Evolutionary conservation across 2,888 invertebrate species (phyloP).

Genomic region (Synergus japonicus): DNA sequence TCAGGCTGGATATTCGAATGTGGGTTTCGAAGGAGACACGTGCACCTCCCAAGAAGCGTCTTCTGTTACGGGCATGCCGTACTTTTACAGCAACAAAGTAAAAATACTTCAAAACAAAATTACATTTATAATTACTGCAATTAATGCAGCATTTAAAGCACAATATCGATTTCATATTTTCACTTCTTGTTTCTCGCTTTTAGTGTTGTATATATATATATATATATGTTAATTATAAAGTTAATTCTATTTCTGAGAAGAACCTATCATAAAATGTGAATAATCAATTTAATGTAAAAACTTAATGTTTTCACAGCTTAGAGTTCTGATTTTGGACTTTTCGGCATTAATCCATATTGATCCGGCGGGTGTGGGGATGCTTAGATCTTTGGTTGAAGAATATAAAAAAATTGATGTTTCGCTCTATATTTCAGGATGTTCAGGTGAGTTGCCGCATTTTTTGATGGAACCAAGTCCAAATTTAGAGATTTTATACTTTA

Average conservation of each 20-base stretch:
- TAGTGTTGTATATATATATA: constrained; percentile 25
- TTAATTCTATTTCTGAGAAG: neutral
- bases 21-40: constrained; percentile 50
- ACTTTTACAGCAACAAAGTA: constrained; percentile 46
- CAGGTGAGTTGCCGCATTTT: constrained; percentile 78
- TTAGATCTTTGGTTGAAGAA: constrained; percentile 81
- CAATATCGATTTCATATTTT: neutral
- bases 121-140: neutral
- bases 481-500: no score
- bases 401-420: constrained; percentile 79
- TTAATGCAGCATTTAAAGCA: constrained; percentile 8
- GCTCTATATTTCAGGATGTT: constrained; percentile 82
- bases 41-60: constrained; percentile 38
- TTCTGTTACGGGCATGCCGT: constrained; percentile 40
- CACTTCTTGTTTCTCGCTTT: constrained; percentile 42
- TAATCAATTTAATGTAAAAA: neutral
- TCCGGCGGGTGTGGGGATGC: constrained; percentile 83
- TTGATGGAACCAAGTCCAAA: neutral
- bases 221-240: neutral
- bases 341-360: constrained; percentile 85
- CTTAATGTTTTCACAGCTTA: constrained; percentile 74
- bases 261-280: neutral
- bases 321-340: constrained; percentile 84
- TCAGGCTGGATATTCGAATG: constrained; percentile 55
- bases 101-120: neutral